phyloP scores from a whole-genome alignment of 2,888 invertebrate species.

The Merodon equestris region DNA sequence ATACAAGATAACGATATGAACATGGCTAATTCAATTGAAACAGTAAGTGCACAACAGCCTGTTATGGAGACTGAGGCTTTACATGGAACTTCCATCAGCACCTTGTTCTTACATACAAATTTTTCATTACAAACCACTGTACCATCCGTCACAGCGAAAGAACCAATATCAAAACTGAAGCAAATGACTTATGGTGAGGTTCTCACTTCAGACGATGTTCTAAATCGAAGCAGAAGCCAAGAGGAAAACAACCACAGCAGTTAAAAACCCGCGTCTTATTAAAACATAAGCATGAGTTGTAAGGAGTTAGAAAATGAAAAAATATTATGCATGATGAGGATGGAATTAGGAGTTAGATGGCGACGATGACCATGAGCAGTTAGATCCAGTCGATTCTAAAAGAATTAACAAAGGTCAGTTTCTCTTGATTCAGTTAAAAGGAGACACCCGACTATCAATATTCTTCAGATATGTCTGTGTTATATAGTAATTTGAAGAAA shows the following conservation, averaged over 20 bases:
- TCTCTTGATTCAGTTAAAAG: slow-evolving; percentile 21
- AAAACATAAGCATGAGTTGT: slow-evolving; percentile 1
- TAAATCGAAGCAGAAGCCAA: not conserved
- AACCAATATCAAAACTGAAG: slow-evolving; percentile 3
- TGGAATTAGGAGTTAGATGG: slow-evolving; percentile 14
- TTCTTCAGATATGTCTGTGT: slow-evolving; percentile 22
- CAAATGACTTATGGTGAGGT: slow-evolving; percentile 9
- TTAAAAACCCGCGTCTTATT: not conserved
- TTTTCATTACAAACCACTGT: slow-evolving; percentile 24
- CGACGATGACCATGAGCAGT: slow-evolving; percentile 10
- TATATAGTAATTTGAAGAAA: slow-evolving; percentile 18
- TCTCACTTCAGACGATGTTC: slow-evolving; percentile 7
- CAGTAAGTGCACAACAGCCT: slow-evolving; percentile 17
- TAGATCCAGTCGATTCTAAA: slow-evolving; percentile 11
- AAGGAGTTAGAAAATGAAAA: not conserved
- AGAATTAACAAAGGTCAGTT: slow-evolving; percentile 21
- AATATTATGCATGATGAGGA: not conserved
- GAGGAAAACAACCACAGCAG: not conserved
- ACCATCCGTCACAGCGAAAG: slow-evolving; percentile 16
- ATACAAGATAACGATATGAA: slow-evolving; percentile 13
- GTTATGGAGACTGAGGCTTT: slow-evolving; percentile 18
- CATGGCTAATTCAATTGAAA: slow-evolving; percentile 21
- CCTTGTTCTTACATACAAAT: slow-evolving; percentile 19
- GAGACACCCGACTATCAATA: slow-evolving; percentile 14
- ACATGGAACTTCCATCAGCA: slow-evolving; percentile 18